Evolutionary conservation across 2,888 invertebrate species (phyloP).

Genomic region (Mamestra brassicae): DNA sequence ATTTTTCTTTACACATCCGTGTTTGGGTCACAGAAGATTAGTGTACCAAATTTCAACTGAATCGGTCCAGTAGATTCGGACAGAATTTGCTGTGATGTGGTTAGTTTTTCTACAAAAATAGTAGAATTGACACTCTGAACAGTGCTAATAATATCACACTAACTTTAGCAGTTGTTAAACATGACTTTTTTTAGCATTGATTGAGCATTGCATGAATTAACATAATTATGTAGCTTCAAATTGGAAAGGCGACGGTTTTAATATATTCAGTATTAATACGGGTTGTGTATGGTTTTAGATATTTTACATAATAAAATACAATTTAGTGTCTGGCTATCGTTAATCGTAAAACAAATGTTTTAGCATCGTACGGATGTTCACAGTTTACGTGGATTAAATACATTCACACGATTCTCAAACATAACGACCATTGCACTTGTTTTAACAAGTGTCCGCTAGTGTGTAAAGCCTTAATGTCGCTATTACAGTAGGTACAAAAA

Average conservation of each 20-base stretch:
- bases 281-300: constrained; percentile 12
- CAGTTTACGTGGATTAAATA: constrained; percentile 13
- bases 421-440: neutral
- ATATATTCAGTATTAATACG: constrained; percentile 15
- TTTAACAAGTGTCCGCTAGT: constrained; percentile 7
- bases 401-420: constrained; percentile 18
- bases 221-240: constrained; percentile 10
- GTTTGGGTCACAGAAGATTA: no score
- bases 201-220: neutral
- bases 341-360: neutral
- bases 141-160: neutral
- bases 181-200: neutral
- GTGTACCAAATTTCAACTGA: no score
- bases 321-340: neutral
- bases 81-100: no score
- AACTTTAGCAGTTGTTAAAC: neutral
- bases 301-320: constrained; percentile 2
- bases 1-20: no score
- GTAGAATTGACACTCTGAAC: neutral
- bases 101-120: no score
- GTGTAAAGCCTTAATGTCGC: constrained; percentile 21
- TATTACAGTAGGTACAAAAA: constrained; percentile 5
- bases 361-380: constrained; percentile 3
- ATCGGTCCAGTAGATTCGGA: no score
- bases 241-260: constrained; percentile 6